phyloP scores from a whole-genome alignment of 2,113 vertebrate genomes.

The Penelope pileata region DNA sequence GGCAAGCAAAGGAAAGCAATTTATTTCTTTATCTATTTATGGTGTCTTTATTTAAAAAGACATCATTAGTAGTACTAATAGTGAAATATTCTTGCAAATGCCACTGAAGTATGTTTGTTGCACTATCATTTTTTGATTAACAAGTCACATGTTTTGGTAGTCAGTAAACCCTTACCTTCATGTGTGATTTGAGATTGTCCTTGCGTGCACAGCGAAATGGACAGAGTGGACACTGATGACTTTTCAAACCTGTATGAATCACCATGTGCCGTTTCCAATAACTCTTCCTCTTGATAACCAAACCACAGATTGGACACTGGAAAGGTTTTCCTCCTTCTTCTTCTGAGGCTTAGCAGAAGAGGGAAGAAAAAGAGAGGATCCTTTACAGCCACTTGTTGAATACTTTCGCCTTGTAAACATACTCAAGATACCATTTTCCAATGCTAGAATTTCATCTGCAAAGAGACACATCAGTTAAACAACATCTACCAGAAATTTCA shows the following conservation, averaged over 20 bases:
- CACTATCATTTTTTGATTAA: not conserved
- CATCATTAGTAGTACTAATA: not conserved
- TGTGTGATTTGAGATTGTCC: constrained; percentile 99
- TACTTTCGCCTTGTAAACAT: not conserved
- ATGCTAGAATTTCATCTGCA: not conserved
- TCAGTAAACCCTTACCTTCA: constrained; percentile 89
- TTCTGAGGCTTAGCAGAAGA: constrained; percentile 86
- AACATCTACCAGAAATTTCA: constrained; percentile 3
- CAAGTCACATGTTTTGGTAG: not conserved
- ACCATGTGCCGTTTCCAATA: constrained; percentile 99
- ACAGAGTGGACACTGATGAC: constrained; percentile 97
- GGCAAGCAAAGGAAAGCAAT: not conserved
- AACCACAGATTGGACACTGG: constrained; percentile 97
- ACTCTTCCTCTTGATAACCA: constrained; percentile 99
- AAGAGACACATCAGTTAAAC: constrained; percentile 1
- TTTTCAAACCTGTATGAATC: constrained; percentile 99
- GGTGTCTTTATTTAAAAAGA: not conserved
- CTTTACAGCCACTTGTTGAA: not conserved
- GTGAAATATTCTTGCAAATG: not conserved
- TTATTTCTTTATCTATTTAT: not conserved
- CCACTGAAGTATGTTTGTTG: not conserved
- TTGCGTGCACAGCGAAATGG: constrained; percentile 99
- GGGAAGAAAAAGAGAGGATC: constrained; percentile 48
- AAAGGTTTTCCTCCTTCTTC: constrained; percentile 98
- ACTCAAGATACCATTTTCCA: constrained; percentile 6